Base-by-base conservation (phyloP, 2,113 vertebrate genomes). In the Proterorhinus semilunaris region DNA sequence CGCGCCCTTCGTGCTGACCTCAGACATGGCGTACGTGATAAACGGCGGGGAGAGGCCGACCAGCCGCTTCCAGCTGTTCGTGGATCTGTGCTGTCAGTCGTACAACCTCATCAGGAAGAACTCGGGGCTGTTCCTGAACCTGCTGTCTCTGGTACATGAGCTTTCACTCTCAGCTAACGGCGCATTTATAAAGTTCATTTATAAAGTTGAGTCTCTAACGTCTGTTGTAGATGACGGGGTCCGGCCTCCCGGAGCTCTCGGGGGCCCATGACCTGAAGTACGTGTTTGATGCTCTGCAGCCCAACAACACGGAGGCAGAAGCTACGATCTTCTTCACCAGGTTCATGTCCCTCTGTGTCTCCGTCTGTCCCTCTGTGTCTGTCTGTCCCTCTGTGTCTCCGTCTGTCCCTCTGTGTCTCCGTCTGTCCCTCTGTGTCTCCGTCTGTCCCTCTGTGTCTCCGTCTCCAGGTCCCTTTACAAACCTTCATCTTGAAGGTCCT, bases 11-110 rank as follows among this genome's bases (percentile, higher is more conserved):
- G 98, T 99, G 75, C 92, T 99, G 76, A 99, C 98, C 2, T 99
- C 98, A 1, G 98, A 99, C 83, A 99, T 99, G 97, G 98, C 98
- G 0, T 99, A 99, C 15, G 97, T 99, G 83, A 99, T 99, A 80
- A 99, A 99, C 42, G 98, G 96, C 7, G 97, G 98, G 8, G 98
- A 99, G 85, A 95, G 95, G 21, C 96, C 98, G 27, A 99, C 96
- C 65, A 97, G 98, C 64, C 96, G 97, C 69, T 99, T 99, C 81
- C 98, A 99, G 90, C 91, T 98, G 58, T 99, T 99, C 0, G 96
- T 99, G 68, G 98, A 99, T 80, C 93, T 99, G 64, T 99, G 98
- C 68, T 98, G 94, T 70, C 96, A 98, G 83, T 95, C 98, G 68
- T 99, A 99, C 91, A 99, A 99, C 86, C 91, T 98, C 83, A 97